phyloP scores from a whole-genome alignment of 2,888 invertebrate genomes.

The Theretra japonica region DNA sequence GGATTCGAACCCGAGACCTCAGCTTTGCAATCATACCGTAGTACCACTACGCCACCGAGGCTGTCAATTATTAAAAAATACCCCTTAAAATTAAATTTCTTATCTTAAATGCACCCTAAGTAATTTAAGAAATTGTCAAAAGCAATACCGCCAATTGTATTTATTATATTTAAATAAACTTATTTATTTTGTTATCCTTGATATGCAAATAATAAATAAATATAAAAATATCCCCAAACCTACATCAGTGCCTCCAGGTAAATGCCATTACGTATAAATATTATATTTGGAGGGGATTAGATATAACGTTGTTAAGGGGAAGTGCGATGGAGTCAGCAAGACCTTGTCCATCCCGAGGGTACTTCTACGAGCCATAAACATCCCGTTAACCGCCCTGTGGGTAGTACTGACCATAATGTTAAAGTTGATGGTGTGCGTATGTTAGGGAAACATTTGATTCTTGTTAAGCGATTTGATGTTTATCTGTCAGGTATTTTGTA shows the following conservation, averaged over 20 bases:
- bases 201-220: not conserved
- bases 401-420: constrained; percentile 26
- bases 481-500: not conserved
- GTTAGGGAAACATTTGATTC: constrained; percentile 14
- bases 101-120: no score
- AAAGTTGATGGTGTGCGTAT: constrained; percentile 26
- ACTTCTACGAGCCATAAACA: constrained; percentile 32
- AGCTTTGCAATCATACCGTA: no score
- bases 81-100: no score
- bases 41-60: no score
- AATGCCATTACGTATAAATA: constrained; percentile 46
- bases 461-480: not conserved
- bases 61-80: no score
- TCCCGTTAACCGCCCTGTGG: constrained; percentile 30
- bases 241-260: not conserved
- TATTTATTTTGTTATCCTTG: no score
- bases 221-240: not conserved
- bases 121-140: no score
- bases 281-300: constrained; percentile 48
- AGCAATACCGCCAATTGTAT: no score
- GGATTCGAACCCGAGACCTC: no score
- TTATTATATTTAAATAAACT: no score
- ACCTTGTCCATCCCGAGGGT: constrained; percentile 42
- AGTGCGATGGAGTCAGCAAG: constrained; percentile 42
- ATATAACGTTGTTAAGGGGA: constrained; percentile 44